Base-by-base conservation (phyloP, 2,113 vertebrate genomes). In the Theropithecus gelada region DNA sequence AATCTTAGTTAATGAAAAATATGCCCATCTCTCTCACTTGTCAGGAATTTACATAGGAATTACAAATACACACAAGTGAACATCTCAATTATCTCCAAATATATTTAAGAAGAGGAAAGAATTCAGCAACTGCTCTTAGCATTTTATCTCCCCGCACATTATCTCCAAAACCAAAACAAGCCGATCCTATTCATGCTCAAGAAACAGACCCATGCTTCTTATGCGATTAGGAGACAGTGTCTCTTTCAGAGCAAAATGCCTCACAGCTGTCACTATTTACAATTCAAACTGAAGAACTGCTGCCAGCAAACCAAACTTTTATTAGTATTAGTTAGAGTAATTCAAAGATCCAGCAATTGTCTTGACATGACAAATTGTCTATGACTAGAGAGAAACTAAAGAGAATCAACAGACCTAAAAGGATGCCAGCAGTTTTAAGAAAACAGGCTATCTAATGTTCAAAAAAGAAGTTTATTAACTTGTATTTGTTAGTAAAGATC, bases 261-360 rank as follows among this genome's bases (percentile, higher is more conserved):
- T 94, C 72, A 86, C 96, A 97, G 96, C 95, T 93, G 93, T 95
- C 98, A 93, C 93, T 96, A 38, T 93, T 95, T 95, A 97, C 97
- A 93, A 94, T 80, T 91, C 96, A 96, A 79, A 96, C 20, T 14
- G 72, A 85, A 92, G 94, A 64, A 76, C 68, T 73, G 17, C 81
- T 76, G 90, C 90, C 94, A 95, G 95, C 93, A 92, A 92, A 90
- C 92, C 90, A 45, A 93, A 98, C 93, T 97, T 96, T 66, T 90
- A 93, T 64, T 94, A 92, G 95, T 93, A 81, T 78, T 64, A 88
- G 94, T 48, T 73, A 84, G 85, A 94, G 76, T 68, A 50, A 89
- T 78, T 94, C 91, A 86, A 91, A 93, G 95, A 59, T 32, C 27
- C 81, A 78, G 38, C 79, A 66, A 81, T 66, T 97, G 96, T 94